These are phyloP conservation scores for Eurystomus glaucurus DNA, from an alignment of 2,797 vertebrate genomes.

Conservation along the genomic window DNA sequence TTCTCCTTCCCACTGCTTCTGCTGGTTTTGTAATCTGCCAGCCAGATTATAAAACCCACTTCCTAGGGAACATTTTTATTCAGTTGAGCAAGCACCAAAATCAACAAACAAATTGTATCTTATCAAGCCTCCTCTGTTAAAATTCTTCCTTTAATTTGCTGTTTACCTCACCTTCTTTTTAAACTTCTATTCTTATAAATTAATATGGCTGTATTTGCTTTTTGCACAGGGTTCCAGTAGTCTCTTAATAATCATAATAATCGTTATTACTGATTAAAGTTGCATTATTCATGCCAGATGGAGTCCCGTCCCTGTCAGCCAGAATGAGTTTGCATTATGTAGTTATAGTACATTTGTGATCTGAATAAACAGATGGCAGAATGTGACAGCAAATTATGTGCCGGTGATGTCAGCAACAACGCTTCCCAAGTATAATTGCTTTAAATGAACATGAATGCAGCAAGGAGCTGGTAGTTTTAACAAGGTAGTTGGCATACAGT, in stretches of 20 bases:
- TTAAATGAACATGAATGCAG: constrained; percentile 83
- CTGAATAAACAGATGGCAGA: constrained; percentile 85
- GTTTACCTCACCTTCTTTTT: constrained; percentile 55
- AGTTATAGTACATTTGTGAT: constrained; percentile 79
- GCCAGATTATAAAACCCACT: not conserved
- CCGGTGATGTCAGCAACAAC: constrained; percentile 73
- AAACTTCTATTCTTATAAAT: constrained; percentile 76
- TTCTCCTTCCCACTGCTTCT: not conserved
- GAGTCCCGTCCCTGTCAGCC: constrained; percentile 76
- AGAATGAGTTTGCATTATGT: constrained; percentile 79
- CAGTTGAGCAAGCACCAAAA: not conserved
- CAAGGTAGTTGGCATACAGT: constrained; percentile 72
- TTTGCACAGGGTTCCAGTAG: constrained; percentile 68
- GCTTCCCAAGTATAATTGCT: constrained; percentile 79
- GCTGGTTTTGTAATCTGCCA: not conserved
- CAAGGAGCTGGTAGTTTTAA: constrained; percentile 49
- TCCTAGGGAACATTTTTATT: not conserved
- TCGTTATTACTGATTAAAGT: constrained; percentile 86
- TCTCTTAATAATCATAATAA: constrained; percentile 85
- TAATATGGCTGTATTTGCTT: constrained; percentile 76
- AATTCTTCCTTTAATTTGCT: constrained; percentile 38
- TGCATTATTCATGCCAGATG: constrained; percentile 85
- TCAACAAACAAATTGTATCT: not conserved
- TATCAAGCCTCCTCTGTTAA: not conserved
- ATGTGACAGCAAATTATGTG: constrained; percentile 78